Base-by-base conservation (phyloP, 2,888 invertebrate species). In the Galeruca laticollis region DNA sequence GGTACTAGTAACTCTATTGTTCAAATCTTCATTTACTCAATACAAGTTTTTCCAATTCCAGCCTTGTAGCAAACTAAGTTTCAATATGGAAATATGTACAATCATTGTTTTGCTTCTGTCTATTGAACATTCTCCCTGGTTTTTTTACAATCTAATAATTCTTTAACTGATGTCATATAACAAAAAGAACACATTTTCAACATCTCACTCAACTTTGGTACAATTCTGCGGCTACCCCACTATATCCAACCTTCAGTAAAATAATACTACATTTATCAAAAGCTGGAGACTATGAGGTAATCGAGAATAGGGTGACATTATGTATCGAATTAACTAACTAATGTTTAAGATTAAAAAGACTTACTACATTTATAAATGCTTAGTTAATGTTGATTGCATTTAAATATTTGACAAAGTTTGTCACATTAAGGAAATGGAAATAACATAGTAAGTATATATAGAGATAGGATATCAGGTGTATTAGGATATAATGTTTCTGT, bases 141-240 rank as follows among this genome's bases (percentile, higher is more conserved):
- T 75, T 75, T 71, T 75, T 75, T 74, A 74, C 75, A 72, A 71
- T 72, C 69, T 75, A 66, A 73, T 69, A 72, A 74, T 73, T 73
- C 69, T 74, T 75, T 68, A 74, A 75, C 69, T 76, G 73, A 72
- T 64, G 31, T 66, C 52, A 69, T 70, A 65, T 74, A 75, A 75
- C 68, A 75, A 78, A 79, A 80, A 81, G 79, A 81, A 82, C 81
- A 81, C 81, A 80, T 80, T 78, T 74, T 77, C 76, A 77, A 80
- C 77, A 78, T 81, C 81, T 81, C 82, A 82, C 82, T 83, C 82
- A 80, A 80, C 81, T 82, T 83, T 82, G 82, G 82, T 83, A 81
- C 82, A 78, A 75, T 78, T 74, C 75, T 68, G 69, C 65, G 26
- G 64, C 64, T 67, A 72, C 65, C 63, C 31, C 59, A 60, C n/a